Base-by-base conservation (phyloP, 2,888 invertebrate genomes). In the Timema cristinae region DNA sequence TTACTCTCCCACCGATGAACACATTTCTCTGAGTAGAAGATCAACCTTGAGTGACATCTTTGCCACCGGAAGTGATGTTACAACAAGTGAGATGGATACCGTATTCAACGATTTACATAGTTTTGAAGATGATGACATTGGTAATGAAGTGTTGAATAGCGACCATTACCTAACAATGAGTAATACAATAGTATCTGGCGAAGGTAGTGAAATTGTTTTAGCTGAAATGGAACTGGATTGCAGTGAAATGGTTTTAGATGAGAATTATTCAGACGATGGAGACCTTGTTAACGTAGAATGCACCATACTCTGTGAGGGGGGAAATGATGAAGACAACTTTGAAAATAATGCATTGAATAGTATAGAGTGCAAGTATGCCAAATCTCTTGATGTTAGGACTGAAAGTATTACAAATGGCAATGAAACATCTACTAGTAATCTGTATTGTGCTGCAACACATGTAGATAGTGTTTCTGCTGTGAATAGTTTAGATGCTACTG, bases 81-180 rank as follows among this genome's bases (percentile, higher is more conserved):
- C 63, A 9, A 48, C 63, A 10, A 63, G 63, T 48, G 63, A 63
- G 47, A 63, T 63, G 63, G 63, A 63, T 48, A 63, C 63, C 7
- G 13, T 63, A 16, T 63, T 63, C 63, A 63, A 63, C 63, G 63
- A 63, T 48, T 48, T 63, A 48, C 63, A 63, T 48, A 63, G 63
- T 13, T 63, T 47, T 48, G 48, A 32, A 4, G 63, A 63, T 48
- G 63, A 63, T 47, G 63, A 63, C 63, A 63, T 63, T 47, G 63
- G 47, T 6, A 63, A 63, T 13, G 63, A 63, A 13, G 48, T 63
- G 63, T 47, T 63, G 11, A 13, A 48, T 48, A 63, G 63, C 47
- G 63, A 63, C 47, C 63, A 63, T 11, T 63, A 47, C 47, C 63
- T 63, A 7, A 32, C 32, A 32, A 32, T 32, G 32, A 63, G 63